Conservation (phyloP, 2,888 invertebrate species). For the Heliconius hortense region DNA sequence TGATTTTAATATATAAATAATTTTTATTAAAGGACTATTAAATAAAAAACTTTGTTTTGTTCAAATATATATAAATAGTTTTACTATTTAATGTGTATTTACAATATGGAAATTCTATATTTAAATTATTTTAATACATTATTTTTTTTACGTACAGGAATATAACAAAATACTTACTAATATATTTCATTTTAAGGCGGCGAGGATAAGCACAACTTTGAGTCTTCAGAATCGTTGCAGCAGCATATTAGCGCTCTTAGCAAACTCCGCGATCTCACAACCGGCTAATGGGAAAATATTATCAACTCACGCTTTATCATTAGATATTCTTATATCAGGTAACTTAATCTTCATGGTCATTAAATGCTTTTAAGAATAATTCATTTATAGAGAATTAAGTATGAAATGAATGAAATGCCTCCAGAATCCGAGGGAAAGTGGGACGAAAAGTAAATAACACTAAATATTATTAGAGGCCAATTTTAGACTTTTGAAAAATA, state of each 20-base stretch:
- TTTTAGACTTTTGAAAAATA: too few species aligned
- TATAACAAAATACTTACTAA: not conserved
- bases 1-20: too few species aligned
- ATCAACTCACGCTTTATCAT: conserved; percentile 94
- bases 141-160: not conserved
- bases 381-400: not conserved
- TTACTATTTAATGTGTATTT: too few species aligned
- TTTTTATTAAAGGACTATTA: too few species aligned
- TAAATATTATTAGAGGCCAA: too few species aligned
- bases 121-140: too few species aligned
- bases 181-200: conserved; percentile 83
- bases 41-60: too few species aligned
- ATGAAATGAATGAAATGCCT: too few species aligned
- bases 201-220: conserved; percentile 92
- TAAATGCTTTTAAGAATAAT: not conserved
- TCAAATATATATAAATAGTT: too few species aligned
- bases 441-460: too few species aligned
- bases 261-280: conserved; percentile 93
- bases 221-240: conserved; percentile 95
- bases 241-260: conserved; percentile 92
- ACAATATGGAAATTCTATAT: too few species aligned
- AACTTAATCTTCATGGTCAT: conserved; percentile 44
- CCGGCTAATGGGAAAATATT: conserved; percentile 89
- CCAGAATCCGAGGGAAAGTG: too few species aligned
- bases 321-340: conserved; percentile 93